These are phyloP conservation scores for Digitonthophagus gazella DNA, from an alignment of 2,888 invertebrate genomes.

Conservation along the genomic window DNA sequence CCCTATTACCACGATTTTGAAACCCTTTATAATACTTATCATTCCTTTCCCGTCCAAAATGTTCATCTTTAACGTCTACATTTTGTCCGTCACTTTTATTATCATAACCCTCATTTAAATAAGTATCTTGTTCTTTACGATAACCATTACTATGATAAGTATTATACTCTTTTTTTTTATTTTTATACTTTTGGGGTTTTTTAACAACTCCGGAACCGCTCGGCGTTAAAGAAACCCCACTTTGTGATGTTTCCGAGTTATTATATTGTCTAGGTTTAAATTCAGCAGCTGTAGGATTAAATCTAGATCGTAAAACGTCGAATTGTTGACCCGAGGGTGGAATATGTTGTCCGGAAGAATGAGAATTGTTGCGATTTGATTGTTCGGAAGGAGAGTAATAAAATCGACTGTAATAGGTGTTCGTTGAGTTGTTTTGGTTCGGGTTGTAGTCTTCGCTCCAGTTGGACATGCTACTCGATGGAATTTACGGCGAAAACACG, in stretches of 20 bases:
- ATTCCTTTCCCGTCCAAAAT: neutral
- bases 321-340: neutral
- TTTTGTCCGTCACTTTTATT: neutral
- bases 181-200: conserved; percentile 14
- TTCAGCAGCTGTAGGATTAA: conserved; percentile 32
- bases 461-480: neutral
- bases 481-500: neutral
- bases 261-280: conserved; percentile 28
- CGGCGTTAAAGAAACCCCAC: too few species aligned
- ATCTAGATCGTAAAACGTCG: conserved; percentile 25
- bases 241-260: neutral
- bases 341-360: neutral
- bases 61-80: neutral
- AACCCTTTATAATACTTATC: conserved; percentile 12
- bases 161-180: conserved; percentile 25
- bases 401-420: neutral
- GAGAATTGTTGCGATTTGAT: neutral
- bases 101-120: conserved; percentile 8
- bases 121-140: conserved; percentile 18
- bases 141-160: conserved; percentile 25
- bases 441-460: neutral
- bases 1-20: conserved; percentile 6
- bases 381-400: neutral
- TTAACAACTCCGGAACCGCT: conserved; percentile 18
- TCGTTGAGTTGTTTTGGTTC: neutral